phyloP scores from a whole-genome alignment of 37 sponge, comb jelly and placozoan genomes.

The Eunapius fragilis region DNA sequence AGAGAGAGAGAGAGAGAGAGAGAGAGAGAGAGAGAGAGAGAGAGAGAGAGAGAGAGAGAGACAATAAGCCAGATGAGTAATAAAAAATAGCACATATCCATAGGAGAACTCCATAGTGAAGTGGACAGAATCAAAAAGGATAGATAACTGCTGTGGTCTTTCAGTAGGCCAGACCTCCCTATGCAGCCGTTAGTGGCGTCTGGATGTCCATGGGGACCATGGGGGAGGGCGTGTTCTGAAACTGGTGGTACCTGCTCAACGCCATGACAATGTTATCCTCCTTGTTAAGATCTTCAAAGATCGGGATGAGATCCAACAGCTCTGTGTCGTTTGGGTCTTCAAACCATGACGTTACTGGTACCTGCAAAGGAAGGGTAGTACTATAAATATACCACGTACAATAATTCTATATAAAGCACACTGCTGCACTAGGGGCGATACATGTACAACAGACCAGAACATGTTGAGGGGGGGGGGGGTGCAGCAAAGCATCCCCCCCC shows the following conservation, averaged over 20 bases:
- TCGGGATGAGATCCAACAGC: slow-evolving; percentile 94
- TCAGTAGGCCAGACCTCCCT: background rate
- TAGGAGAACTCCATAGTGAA: background rate
- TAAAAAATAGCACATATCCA: no score
- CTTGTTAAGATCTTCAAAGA: slow-evolving; percentile 93
- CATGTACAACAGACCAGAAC: no score
- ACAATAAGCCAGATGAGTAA: no score
- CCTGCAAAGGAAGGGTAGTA: slow-evolving; percentile 50
- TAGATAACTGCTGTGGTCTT: no score
- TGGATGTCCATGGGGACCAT: background rate
- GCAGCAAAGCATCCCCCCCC: no score
- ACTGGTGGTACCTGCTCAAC: slow-evolving; percentile 47
- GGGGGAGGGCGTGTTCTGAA: background rate
- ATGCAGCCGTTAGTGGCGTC: background rate
- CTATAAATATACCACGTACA: background rate
- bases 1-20: background rate
- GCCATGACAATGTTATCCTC: slow-evolving; percentile 90
- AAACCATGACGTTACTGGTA: slow-evolving; percentile 98
- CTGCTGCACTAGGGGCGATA: background rate
- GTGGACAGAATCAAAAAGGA: background rate
- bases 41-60: no score
- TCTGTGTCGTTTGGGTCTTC: slow-evolving; percentile 98
- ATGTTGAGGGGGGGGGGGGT: no score
- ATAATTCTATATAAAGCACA: background rate
- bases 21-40: no score